Evolutionary conservation across 2,113 vertebrate species (phyloP).

Genomic region (Balaenoptera acutorostrata): DNA sequence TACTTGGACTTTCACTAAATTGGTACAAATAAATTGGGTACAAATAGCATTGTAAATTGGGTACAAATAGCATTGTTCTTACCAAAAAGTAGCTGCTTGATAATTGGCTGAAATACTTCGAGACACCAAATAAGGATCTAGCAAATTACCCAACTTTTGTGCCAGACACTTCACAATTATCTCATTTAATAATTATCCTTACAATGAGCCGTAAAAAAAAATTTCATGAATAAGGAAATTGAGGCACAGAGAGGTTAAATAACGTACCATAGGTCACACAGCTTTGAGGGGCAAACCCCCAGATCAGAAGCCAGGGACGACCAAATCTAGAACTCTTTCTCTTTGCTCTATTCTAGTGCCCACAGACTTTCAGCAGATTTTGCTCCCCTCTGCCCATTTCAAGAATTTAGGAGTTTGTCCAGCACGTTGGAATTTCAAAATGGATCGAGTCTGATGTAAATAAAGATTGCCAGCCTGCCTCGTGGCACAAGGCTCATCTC

Average conservation of each 20-base stretch:
- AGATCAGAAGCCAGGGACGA: background rate
- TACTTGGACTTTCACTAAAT: background rate
- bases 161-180: background rate
- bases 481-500: background rate
- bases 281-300: background rate
- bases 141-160: background rate
- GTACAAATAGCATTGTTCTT: background rate
- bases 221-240: background rate
- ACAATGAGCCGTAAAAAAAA: background rate
- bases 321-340: background rate
- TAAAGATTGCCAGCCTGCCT: too few species aligned
- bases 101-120: background rate
- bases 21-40: background rate
- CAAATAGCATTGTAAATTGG: background rate
- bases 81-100: background rate
- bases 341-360: accelerated
- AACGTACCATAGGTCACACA: background rate
- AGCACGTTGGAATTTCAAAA: background rate
- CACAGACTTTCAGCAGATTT: background rate
- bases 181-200: background rate
- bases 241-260: background rate
- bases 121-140: background rate
- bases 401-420: background rate
- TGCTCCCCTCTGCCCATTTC: background rate
- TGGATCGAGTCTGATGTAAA: background rate